These are phyloP conservation scores for Microtus ochrogaster DNA, from an alignment of 2,113 vertebrate genomes.

Conservation along the genomic window DNA sequence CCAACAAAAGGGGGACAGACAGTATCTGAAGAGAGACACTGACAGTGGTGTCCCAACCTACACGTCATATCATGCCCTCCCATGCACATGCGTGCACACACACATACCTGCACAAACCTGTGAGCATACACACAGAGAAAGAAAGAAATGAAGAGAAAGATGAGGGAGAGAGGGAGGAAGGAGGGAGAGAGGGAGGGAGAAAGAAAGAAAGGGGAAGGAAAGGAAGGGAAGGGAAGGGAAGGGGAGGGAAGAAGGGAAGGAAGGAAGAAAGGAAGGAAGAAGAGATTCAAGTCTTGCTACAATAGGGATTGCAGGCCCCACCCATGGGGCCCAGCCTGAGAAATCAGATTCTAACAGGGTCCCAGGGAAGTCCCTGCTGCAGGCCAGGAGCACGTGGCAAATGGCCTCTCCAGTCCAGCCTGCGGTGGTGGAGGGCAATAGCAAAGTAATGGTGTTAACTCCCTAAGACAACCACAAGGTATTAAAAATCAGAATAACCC, in stretches of 20 bases:
- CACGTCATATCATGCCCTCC: background rate
- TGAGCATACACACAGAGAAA: background rate
- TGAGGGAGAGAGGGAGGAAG: background rate
- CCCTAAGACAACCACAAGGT: background rate
- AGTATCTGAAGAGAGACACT: too few species aligned
- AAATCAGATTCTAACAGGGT: too few species aligned
- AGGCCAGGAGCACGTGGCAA: background rate
- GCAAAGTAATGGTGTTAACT: background rate
- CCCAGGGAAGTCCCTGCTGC: background rate
- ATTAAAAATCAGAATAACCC: background rate
- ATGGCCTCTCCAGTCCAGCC: background rate
- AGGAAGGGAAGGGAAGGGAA: background rate
- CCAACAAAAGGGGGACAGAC: background rate
- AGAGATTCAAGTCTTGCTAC: background rate
- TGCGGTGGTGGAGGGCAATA: rapidly evolving
- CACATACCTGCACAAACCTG: background rate
- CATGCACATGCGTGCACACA: background rate
- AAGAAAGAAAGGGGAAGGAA: background rate
- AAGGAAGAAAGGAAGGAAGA: too few species aligned
- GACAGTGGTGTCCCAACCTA: background rate
- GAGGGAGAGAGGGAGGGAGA: too few species aligned
- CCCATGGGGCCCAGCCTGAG: background rate
- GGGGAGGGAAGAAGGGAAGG: background rate
- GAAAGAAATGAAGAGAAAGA: background rate
- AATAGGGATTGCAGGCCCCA: background rate